Evolutionary conservation across 2,888 invertebrate species (phyloP), one percentile per base, ranked within the genome.

Genomic region (Pandemis corylana): DNA sequence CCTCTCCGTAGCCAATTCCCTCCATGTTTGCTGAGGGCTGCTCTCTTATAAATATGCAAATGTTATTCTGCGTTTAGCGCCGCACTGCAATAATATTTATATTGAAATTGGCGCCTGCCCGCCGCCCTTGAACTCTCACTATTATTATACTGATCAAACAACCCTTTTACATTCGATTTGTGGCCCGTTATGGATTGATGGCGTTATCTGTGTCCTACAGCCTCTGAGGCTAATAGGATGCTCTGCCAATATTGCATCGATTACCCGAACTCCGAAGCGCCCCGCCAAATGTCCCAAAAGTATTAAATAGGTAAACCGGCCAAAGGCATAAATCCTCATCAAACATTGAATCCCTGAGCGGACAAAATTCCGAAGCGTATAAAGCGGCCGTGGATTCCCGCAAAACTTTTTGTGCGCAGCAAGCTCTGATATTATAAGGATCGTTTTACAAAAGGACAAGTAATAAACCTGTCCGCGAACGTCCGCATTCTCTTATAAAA

Each of bases 1-100:
- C 78, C 80, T 79, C 83, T 36, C 83, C 82, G 82, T 83, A 88
- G 86, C 87, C 90, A 88, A 89, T 89, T 88, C 89, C 86, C 87
- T 87, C 85, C 87, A 88, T 92, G 90, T 93, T 93, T 90, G 90
- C 89, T 82, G 83, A 91, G 93, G 91, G 90, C 87, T 89, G 86
- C 85, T 89, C 87, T 88, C 90, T 89, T 92, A 92, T 94, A 93
- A 93, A 93, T 93, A 94, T 94, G 93, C 91, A 93, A 93, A 94
- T 91, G 86, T 89, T 91, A 91, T 90, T 89, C 88, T 87, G 88
- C 89, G 89, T 92, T 93, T 90, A 91, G 89, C 89, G 86, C 86
- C 85, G 82, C 86, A 84, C 85, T 91, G 90, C 92, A 93, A 92
- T 92, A 92, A 93, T 91, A 92, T 93, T 92, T 90, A 91, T 93